Conservation (phyloP, 2,113 vertebrate species). For the Leiothrix lutea region DNA sequence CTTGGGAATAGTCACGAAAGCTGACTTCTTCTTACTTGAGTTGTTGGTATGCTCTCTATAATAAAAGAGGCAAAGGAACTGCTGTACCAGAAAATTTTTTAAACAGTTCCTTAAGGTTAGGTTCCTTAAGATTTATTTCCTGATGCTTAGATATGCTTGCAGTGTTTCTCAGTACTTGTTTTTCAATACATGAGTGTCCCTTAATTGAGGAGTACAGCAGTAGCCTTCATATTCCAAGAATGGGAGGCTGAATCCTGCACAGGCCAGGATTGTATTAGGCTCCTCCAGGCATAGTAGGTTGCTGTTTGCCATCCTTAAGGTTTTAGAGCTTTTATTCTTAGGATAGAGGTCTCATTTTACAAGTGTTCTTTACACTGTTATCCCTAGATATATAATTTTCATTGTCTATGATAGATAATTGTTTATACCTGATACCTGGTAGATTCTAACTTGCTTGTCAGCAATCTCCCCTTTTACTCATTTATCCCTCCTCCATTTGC, state of each 20-base stretch:
- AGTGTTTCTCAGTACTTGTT: neutral
- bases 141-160: neutral
- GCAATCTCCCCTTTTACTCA: neutral
- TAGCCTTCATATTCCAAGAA: neutral
- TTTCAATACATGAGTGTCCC: neutral
- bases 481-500: neutral
- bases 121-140: neutral
- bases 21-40: neutral
- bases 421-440: neutral
- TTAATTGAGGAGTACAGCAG: neutral
- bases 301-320: neutral
- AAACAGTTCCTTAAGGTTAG: neutral
- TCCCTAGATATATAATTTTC: neutral
- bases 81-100: neutral
- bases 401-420: neutral
- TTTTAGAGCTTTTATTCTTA: neutral
- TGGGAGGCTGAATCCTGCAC: neutral
- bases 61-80: neutral
- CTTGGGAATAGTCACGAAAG: fast-evolving
- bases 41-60: neutral
- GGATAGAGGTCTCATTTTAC: neutral
- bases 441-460: neutral
- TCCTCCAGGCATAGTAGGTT: neutral
- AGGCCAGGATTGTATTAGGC: neutral
- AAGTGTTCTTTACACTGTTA: neutral